These are phyloP conservation scores for Petrocephalus zakoni DNA, from an alignment of 2,113 vertebrate genomes.

Conservation along the genomic window DNA sequence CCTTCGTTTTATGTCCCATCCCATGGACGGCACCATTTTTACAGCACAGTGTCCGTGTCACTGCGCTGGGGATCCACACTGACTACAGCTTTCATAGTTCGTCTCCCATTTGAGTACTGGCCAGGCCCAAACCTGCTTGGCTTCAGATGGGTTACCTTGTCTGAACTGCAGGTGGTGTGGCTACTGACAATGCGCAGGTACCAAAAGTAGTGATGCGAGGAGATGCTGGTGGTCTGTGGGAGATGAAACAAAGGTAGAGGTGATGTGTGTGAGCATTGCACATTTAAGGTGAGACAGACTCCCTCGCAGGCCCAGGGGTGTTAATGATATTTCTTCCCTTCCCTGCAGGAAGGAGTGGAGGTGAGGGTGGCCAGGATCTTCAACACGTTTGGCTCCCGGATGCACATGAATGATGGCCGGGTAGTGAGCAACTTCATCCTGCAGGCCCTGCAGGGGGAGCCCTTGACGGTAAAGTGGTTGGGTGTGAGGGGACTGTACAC, in stretches of 20 bases:
- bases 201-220: background rate
- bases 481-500: background rate
- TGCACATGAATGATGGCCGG: conserved; percentile 99
- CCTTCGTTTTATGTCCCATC: too few relatives aligned
- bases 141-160: too few relatives aligned
- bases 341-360: conserved; percentile 87
- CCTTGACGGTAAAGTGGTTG: conserved; percentile 76
- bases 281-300: background rate
- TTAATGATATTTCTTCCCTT: conserved; percentile 7
- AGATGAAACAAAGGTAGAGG: background rate
- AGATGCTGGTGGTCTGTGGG: background rate
- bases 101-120: too few relatives aligned
- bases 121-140: too few relatives aligned
- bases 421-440: conserved; percentile 99
- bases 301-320: background rate
- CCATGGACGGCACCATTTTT: too few relatives aligned
- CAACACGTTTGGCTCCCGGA: conserved; percentile 94
- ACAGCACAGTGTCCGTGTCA: too few relatives aligned
- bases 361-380: conserved; percentile 96
- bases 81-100: too few relatives aligned
- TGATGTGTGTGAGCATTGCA: background rate
- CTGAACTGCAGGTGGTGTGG: too few relatives aligned
- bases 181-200: background rate
- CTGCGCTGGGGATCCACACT: too few relatives aligned
- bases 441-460: conserved; percentile 92